Evolutionary conservation across 2,888 invertebrate species (phyloP), one percentile per base, ranked within the genome.

Genomic region (Chironomus tentans): DNA sequence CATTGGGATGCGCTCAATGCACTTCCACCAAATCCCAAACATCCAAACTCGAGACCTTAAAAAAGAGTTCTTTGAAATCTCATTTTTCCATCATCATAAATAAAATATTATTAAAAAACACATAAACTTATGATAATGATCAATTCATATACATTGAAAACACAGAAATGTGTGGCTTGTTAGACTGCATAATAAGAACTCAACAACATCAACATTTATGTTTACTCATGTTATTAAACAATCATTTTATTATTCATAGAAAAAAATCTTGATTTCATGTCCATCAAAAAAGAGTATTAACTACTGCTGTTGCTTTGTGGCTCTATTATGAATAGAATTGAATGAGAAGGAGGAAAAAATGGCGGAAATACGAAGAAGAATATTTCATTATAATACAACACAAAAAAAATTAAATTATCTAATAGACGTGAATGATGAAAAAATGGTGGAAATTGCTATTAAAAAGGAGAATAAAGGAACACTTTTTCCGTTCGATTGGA

Each of bases 141-240:
- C 56, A 38, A 38, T 38, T 38, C 38, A 38, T 38, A 38, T 10
- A 18, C 3, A 10, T 10, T 38, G 10, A 38, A 56, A 15, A 56
- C 56, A 56, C 18, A 56, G 18, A 56, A 56, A 56, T 56, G 18
- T 65, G 65, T 13, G 21, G 65, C 65, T 65, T 22, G 65, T 65
- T 65, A 65, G 21, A 65, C 21, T n/a, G 65, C 65, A 65, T 38
- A 38, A 38, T 38, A 38, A 38, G 38, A 38, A 10, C 38, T 5
- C 5, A 24, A 24, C 24, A 24, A 24, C 28, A 7, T 10, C 38
- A 38, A 12, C 65, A 10, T 72, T 72, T 72, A 72, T 72, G 72
- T 72, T 72, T 72, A 62, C 62, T 72, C 72, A 72, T 72, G 72
- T 72, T 72, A 72, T 72, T 72, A 72, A 72, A 72, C 48, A 72